Evolutionary conservation across 2,888 invertebrate species (phyloP).

Genomic region (Oscheius sp.): DNA sequence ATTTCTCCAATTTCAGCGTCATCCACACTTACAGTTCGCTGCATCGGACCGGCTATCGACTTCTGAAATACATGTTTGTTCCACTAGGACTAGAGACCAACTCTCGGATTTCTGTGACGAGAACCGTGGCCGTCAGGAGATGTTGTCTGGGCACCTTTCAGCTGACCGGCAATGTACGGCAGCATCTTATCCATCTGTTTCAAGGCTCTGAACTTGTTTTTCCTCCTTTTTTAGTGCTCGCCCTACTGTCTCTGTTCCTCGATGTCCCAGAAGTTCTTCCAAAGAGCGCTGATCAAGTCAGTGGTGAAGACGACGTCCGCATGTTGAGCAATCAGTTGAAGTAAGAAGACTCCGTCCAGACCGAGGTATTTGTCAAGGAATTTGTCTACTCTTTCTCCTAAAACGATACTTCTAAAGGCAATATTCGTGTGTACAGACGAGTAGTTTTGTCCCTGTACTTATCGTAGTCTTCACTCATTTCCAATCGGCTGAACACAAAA

Average conservation of each 20-base stretch:
- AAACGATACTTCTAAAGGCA: background rate
- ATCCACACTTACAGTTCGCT: constrained; percentile 32
- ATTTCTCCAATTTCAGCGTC: constrained; percentile 14
- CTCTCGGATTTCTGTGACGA: constrained; percentile 36
- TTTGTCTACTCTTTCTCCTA: constrained; percentile 58
- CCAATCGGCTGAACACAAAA: constrained; percentile 70
- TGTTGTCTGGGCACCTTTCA: background rate
- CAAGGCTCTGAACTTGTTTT: constrained; percentile 35
- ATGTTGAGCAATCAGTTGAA: constrained; percentile 69
- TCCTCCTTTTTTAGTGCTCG: background rate
- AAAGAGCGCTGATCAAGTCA: constrained; percentile 61
- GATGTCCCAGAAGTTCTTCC: constrained; percentile 61
- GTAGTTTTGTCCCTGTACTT: constrained; percentile 44
- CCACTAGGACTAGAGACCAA: background rate
- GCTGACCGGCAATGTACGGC: constrained; percentile 1
- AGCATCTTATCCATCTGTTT: constrained; percentile 41
- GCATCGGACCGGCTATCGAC: constrained; percentile 28
- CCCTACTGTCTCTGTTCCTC: constrained; percentile 65
- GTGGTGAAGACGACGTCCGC: constrained; percentile 70
- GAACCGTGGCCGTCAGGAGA: constrained; percentile 33
- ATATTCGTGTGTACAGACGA: background rate
- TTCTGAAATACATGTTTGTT: constrained; percentile 20
- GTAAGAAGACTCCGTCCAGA: constrained; percentile 69
- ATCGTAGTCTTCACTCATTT: constrained; percentile 68
- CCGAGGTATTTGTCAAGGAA: constrained; percentile 68